phyloP scores from a whole-genome alignment of 2,113 vertebrate species.

The Passer montanus region DNA sequence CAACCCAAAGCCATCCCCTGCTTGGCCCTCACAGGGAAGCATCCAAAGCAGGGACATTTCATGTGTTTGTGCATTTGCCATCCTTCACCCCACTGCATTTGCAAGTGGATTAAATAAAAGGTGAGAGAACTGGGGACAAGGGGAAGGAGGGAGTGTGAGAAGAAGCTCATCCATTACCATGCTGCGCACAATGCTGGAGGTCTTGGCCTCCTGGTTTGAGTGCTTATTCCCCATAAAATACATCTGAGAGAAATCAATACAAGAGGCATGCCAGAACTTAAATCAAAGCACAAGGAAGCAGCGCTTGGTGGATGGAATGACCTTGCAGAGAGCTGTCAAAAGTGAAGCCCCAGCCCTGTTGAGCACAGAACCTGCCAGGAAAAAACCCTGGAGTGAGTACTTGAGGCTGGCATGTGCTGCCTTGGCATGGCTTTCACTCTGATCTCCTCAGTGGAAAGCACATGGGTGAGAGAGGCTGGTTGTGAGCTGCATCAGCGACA shows the following conservation, averaged over 20 bases:
- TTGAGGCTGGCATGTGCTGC: neutral
- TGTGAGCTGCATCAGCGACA: neutral
- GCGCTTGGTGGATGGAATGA: neutral
- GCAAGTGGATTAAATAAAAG: constrained; percentile 46
- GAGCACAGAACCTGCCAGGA: neutral
- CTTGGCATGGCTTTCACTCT: neutral
- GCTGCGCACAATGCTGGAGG: constrained; percentile 45
- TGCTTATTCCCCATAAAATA: constrained; percentile 71
- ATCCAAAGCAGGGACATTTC: neutral
- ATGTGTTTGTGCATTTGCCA: neutral
- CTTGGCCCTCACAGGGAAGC: neutral
- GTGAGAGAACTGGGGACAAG: constrained; percentile 1
- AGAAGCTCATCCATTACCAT: constrained; percentile 56
- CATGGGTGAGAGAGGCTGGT: neutral
- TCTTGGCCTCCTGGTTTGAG: constrained; percentile 61
- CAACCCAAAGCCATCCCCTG: neutral
- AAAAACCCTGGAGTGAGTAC: neutral
- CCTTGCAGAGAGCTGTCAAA: constrained; percentile 40
- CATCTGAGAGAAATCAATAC: constrained; percentile 65
- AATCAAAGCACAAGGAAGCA: constrained; percentile 46
- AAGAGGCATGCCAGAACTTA: constrained; percentile 58
- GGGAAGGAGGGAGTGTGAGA: neutral
- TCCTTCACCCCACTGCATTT: neutral
- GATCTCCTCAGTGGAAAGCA: neutral
- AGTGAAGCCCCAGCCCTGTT: neutral